phyloP scores from a whole-genome alignment of 2,113 vertebrate species.

The Mirounga angustirostris region DNA sequence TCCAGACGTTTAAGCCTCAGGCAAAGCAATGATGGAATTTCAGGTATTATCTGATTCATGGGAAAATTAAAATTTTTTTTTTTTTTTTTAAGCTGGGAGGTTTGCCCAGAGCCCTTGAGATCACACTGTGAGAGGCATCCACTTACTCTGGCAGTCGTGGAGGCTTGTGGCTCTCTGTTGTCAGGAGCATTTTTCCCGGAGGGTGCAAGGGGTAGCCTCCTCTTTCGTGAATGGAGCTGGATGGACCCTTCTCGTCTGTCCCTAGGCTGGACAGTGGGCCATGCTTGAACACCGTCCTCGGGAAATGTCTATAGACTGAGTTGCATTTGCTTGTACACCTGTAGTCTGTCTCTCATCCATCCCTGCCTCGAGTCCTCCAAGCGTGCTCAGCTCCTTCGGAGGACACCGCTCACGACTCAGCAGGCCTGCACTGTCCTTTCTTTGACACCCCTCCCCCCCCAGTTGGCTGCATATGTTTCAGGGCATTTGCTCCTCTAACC shows the following conservation, averaged over 20 bases:
- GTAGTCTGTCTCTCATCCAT: background rate
- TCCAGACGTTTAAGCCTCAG: background rate
- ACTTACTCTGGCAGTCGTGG: background rate
- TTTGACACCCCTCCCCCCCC: background rate
- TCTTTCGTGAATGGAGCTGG: background rate
- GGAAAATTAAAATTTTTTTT: background rate
- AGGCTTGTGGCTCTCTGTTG: background rate
- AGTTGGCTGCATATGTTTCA: background rate
- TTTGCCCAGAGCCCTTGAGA: background rate
- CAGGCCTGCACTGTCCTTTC: background rate
- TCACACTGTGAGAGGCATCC: background rate
- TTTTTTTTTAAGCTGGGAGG: constrained; percentile 3
- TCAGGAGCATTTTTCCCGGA: background rate
- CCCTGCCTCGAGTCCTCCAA: rapidly evolving
- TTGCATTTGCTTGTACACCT: background rate
- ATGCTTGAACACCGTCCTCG: rapidly evolving
- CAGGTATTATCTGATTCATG: background rate
- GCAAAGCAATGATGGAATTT: background rate
- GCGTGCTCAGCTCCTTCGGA: background rate
- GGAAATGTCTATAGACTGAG: background rate
- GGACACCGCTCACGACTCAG: rapidly evolving
- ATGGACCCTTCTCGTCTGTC: too few relatives aligned
- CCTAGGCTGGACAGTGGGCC: background rate
- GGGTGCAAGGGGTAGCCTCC: background rate
- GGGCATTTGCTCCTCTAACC: constrained; percentile 24